Evolutionary conservation across 2,888 invertebrate species (phyloP).

Genomic region (Liposcelis brunnea): DNA sequence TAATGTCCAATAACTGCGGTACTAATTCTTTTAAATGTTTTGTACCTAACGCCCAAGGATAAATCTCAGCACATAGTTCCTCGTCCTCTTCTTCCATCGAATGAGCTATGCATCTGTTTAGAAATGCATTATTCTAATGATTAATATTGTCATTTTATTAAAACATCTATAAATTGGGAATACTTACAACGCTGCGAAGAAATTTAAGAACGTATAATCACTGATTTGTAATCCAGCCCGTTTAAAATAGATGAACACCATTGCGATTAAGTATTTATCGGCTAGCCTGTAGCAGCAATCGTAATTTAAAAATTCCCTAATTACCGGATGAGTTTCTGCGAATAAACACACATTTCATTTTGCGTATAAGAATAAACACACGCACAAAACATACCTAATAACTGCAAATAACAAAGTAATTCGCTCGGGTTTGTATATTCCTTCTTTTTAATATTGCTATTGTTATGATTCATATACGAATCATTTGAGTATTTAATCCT

Average conservation of each 20-base stretch:
- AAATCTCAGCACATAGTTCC: slow-evolving; percentile 29
- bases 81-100: slow-evolving; percentile 41
- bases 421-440: no score
- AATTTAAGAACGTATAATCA: slow-evolving; percentile 32
- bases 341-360: slow-evolving; percentile 12
- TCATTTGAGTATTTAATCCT: no score
- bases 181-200: slow-evolving; percentile 37
- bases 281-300: slow-evolving; percentile 32
- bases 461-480: no score
- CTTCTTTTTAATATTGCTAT: no score
- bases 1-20: slow-evolving; percentile 22
- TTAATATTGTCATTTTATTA: background rate
- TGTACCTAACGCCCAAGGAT: slow-evolving; percentile 26
- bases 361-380: background rate
- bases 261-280: slow-evolving; percentile 38
- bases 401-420: no score
- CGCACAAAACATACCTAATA: no score
- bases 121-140: slow-evolving; percentile 2
- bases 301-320: slow-evolving; percentile 27
- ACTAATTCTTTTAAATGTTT: slow-evolving; percentile 16
- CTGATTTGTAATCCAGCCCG: slow-evolving; percentile 28
- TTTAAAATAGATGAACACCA: slow-evolving; percentile 37
- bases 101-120: slow-evolving; percentile 31
- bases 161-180: background rate
- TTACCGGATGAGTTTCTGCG: slow-evolving; percentile 23